Evolutionary conservation across 2,113 vertebrate species (phyloP).

Genomic region (Ageneiosus marmoratus): DNA sequence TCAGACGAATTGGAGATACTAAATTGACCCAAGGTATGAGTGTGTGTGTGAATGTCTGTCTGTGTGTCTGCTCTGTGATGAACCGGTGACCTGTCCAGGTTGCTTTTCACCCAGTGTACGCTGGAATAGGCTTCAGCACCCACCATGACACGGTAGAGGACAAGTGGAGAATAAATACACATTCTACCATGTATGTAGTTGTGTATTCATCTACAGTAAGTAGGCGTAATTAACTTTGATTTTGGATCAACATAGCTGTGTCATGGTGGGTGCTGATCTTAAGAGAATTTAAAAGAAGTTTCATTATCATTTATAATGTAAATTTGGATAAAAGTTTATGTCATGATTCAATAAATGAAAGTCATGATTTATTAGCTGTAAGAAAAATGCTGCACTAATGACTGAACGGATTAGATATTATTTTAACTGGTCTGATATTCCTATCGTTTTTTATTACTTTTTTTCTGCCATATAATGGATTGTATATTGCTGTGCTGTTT

Average conservation of each 20-base stretch:
- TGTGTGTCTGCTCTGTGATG: too few species aligned
- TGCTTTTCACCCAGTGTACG: not conserved
- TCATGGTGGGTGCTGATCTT: not conserved
- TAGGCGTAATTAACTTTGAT: not conserved
- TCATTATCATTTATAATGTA: not conserved
- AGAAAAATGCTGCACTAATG: not conserved
- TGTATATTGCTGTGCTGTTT: not conserved
- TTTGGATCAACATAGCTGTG: not conserved
- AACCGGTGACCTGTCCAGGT: too few species aligned
- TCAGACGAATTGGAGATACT: too few species aligned
- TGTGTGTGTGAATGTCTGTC: too few species aligned
- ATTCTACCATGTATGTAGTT: too few species aligned
- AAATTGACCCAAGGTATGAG: too few species aligned
- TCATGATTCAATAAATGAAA: not conserved
- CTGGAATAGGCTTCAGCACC: not conserved
- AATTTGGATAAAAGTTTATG: not conserved
- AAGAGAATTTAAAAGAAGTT: not conserved
- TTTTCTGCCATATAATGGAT: not conserved
- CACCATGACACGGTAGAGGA: not conserved
- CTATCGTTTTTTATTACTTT: not conserved
- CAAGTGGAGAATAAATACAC: too few species aligned
- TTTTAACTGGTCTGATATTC: not conserved
- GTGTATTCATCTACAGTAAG: too few species aligned
- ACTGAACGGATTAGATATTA: not conserved
- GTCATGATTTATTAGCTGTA: not conserved